These are phyloP conservation scores for Holothuria glaberrima DNA, from an alignment of 35 echinoderm and acorn worm species.

Conservation along the genomic window DNA sequence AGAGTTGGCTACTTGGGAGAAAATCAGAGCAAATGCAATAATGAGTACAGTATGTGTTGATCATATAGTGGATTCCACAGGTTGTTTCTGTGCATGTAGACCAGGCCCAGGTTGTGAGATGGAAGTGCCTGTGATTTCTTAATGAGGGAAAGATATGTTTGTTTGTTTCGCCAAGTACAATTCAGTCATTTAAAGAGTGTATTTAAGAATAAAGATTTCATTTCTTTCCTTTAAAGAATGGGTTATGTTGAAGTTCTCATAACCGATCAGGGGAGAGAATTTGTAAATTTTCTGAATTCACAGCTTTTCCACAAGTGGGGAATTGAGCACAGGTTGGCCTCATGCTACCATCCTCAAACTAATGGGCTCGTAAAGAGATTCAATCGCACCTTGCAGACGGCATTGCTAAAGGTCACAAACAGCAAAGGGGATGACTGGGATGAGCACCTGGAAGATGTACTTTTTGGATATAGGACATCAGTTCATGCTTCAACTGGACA, in stretches of 20 bases:
- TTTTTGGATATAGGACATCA: slow-evolving; percentile 55
- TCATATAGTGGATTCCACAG: no score
- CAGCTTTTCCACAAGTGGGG: background rate
- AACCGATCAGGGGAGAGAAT: slow-evolving; percentile 9
- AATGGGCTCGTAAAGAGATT: slow-evolving; percentile 59
- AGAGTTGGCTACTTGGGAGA: no score
- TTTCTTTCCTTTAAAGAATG: background rate
- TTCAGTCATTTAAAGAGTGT: no score
- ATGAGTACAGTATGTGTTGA: no score
- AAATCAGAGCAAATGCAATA: no score
- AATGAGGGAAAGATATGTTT: no score
- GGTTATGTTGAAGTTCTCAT: slow-evolving; percentile 6
- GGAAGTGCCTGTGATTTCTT: no score
- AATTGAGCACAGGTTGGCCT: slow-evolving; percentile 34
- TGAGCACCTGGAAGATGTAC: slow-evolving; percentile 33
- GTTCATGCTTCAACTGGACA: slow-evolving; percentile 21
- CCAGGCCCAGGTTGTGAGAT: no score
- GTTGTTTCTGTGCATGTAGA: no score
- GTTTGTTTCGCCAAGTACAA: no score
- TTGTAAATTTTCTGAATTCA: slow-evolving; percentile 5
- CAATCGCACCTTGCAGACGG: slow-evolving; percentile 48
- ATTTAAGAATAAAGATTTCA: no score
- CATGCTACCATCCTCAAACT: slow-evolving; percentile 66
- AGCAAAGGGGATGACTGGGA: slow-evolving; percentile 42
- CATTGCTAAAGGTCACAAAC: slow-evolving; percentile 36